These are phyloP conservation scores for Cynoglossus semilaevis DNA, from an alignment of 2,113 vertebrate species.

Conservation along the genomic window DNA sequence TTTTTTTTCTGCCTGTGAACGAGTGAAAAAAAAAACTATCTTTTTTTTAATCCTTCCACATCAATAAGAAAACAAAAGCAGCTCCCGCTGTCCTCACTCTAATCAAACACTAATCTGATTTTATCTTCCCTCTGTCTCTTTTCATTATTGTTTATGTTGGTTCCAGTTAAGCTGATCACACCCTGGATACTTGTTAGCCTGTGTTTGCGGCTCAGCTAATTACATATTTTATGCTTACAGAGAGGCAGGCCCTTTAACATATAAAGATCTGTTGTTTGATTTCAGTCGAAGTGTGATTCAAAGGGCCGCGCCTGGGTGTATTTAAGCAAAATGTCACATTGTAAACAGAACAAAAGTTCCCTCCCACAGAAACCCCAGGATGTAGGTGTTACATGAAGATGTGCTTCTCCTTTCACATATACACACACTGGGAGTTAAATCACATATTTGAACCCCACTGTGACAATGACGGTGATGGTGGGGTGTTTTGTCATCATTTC, in stretches of 20 bases:
- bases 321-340: not conserved
- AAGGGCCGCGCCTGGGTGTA: not conserved
- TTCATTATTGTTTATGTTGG: not conserved
- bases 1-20: not conserved
- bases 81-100: not conserved
- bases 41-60: not conserved
- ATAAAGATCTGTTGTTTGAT: not conserved
- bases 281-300: not conserved
- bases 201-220: slow-evolving; percentile 6
- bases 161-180: not conserved
- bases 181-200: not conserved
- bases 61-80: slow-evolving; percentile 8
- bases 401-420: slow-evolving; percentile 2
- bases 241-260: not conserved
- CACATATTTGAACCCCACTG: not conserved
- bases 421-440: not conserved
- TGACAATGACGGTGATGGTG: not conserved
- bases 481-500: not conserved
- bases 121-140: slow-evolving; percentile 1
- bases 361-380: not conserved
- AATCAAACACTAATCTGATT: slow-evolving; percentile 2
- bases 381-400: not conserved
- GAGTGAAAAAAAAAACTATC: not conserved
- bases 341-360: not conserved
- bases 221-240: not conserved